These are phyloP conservation scores for Drosophila kurseongensis DNA, from an alignment of 1,140 invertebrate species.

Conservation along the genomic window DNA sequence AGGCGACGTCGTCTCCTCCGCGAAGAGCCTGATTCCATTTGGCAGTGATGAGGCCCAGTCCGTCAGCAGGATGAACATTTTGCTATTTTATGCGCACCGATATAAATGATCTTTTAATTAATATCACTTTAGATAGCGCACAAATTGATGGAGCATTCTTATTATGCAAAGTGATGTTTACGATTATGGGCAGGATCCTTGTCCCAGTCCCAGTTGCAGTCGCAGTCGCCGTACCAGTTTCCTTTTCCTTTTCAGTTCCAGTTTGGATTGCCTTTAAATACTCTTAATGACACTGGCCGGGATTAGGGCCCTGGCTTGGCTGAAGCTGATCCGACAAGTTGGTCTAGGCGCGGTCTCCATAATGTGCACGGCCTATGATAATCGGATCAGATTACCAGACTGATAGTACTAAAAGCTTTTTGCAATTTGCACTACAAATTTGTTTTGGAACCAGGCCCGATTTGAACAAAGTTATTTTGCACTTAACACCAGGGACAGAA, in stretches of 20 bases:
- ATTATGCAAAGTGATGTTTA: constrained; percentile 84
- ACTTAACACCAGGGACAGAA: constrained; percentile 44
- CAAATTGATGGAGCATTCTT: constrained; percentile 84
- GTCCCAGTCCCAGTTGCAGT: constrained; percentile 5
- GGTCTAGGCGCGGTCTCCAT: constrained; percentile 28
- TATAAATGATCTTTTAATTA: constrained; percentile 84
- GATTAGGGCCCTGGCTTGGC: constrained; percentile 57
- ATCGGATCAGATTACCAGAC: constrained; percentile 77
- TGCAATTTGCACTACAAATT: constrained; percentile 80
- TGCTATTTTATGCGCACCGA: constrained; percentile 83
- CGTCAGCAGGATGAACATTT: constrained; percentile 76
- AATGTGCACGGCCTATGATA: constrained; percentile 73
- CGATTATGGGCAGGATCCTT: constrained; percentile 57
- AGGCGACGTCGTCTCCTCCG: constrained; percentile 3
- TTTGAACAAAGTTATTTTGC: constrained; percentile 60
- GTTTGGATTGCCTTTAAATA: constrained; percentile 66
- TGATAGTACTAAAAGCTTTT: constrained; percentile 81
- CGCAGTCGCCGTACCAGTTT: constrained; percentile 5
- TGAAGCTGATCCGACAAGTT: constrained; percentile 25
- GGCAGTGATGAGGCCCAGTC: constrained; percentile 76
- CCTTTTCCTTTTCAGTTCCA: constrained; percentile 13
- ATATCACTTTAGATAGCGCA: constrained; percentile 82
- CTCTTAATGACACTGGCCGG: constrained; percentile 71
- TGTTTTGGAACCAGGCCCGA: constrained; percentile 41
- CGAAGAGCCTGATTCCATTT: constrained; percentile 60